These are phyloP conservation scores for Cherax destructor DNA, from an alignment of 1,140 invertebrate genomes.

Conservation along the genomic window DNA sequence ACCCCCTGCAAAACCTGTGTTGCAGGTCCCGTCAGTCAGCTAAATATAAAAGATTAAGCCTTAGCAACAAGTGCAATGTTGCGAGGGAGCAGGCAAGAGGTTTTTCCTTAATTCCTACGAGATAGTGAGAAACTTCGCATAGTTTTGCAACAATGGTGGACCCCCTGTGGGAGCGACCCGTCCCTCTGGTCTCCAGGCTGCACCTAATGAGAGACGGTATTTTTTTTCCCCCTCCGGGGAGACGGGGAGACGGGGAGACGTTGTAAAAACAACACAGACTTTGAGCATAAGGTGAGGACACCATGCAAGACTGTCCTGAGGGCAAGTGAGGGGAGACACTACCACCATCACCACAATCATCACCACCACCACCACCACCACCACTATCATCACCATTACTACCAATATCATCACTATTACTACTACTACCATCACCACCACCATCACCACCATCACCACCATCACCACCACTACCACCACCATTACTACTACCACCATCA, in stretches of 20 bases:
- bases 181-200: slow-evolving; percentile 4
- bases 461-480: no score
- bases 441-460: no score
- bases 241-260: slow-evolving; percentile 8
- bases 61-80: no score
- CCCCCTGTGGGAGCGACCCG: background rate
- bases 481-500: no score
- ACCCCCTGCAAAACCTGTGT: background rate
- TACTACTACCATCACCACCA: no score
- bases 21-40: background rate
- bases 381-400: no score
- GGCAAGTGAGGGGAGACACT: slow-evolving; percentile 8
- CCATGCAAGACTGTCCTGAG: slow-evolving; percentile 17
- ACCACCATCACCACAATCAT: background rate
- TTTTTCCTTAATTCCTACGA: no score
- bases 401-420: no score
- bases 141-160: slow-evolving; percentile 21
- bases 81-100: no score
- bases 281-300: slow-evolving; percentile 9
- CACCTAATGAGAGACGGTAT: background rate
- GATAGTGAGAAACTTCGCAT: slow-evolving; percentile 10
- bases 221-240: background rate
- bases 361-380: no score
- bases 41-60: no score
- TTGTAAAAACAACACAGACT: slow-evolving; percentile 12